Evolutionary conservation across 37 sponge, comb jelly and placozoan species (phyloP).

Genomic region (Aplysina aerophoba): DNA sequence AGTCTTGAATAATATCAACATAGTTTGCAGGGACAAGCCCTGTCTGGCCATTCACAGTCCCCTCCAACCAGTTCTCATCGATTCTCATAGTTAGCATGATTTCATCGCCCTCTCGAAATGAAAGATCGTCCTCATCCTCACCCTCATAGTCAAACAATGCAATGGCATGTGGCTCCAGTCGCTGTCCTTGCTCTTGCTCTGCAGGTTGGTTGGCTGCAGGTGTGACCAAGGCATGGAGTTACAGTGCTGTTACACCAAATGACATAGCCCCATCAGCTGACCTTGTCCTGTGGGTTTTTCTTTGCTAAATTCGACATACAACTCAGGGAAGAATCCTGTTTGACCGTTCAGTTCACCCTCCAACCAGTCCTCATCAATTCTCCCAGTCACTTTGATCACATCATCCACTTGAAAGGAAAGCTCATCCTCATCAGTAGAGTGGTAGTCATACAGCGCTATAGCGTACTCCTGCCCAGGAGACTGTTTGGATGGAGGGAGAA

Average conservation of each 20-base stretch:
- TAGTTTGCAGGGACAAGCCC: constrained; percentile 91
- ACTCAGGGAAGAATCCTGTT: constrained; percentile 76
- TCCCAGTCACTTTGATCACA: too few relatives aligned
- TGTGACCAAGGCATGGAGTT: too few relatives aligned
- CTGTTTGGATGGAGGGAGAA: too few relatives aligned
- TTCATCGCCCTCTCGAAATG: constrained; percentile 85
- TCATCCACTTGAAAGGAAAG: too few relatives aligned
- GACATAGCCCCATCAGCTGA: too few relatives aligned
- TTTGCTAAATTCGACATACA: constrained; percentile 64
- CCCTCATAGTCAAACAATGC: constrained; percentile 95
- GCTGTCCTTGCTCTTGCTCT: neutral
- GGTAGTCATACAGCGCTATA: too few relatives aligned
- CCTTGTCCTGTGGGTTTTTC: too few relatives aligned
- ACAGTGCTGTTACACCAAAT: too few relatives aligned
- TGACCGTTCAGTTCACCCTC: neutral
- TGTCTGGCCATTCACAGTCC: constrained; percentile 69
- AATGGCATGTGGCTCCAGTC: constrained; percentile 42
- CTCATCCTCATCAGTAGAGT: too few relatives aligned
- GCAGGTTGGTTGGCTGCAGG: too few relatives aligned
- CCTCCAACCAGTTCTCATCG: constrained; percentile 97
- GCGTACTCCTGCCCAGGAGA: too few relatives aligned
- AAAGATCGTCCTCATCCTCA: constrained; percentile 89
- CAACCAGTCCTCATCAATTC: too few relatives aligned
- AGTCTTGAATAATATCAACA: constrained; percentile 77
- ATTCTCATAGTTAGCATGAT: constrained; percentile 77